These are phyloP conservation scores for Pseudomyrmex pallidus DNA, from an alignment of 1,140 invertebrate genomes.

Conservation along the genomic window DNA sequence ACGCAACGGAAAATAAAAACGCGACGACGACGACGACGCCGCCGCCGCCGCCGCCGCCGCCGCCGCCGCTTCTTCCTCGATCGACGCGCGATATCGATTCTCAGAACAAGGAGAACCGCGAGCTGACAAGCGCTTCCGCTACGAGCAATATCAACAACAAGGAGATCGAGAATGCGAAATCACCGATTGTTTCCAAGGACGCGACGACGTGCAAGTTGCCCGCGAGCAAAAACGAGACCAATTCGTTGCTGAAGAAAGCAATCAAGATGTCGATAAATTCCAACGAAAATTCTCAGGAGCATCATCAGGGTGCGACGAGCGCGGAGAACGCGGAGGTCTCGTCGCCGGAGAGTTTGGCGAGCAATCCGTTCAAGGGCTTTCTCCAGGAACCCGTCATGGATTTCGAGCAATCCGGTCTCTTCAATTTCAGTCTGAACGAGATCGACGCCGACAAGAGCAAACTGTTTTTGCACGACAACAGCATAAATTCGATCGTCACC, in stretches of 20 bases:
- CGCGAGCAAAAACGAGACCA: background rate
- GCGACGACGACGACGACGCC: no score
- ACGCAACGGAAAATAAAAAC: no score
- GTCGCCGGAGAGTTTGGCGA: conserved; percentile 53
- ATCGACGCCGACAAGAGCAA: background rate
- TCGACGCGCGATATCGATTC: no score
- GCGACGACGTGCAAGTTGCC: no score
- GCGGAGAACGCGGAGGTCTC: background rate
- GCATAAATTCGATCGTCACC: no score
- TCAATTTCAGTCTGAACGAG: background rate
- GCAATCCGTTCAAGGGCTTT: conserved; percentile 69
- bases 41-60: no score
- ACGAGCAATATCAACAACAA: no score
- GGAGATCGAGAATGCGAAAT: no score
- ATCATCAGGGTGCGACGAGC: background rate
- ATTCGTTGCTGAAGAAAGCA: background rate
- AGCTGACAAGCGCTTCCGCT: no score
- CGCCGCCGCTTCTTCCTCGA: no score
- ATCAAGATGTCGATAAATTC: background rate
- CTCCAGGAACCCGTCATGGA: conserved; percentile 22
- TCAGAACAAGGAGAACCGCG: no score
- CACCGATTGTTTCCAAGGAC: no score
- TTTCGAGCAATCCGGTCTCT: conserved; percentile 2
- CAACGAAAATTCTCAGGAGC: background rate
- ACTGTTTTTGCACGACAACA: background rate